phyloP scores from a whole-genome alignment of 2,888 invertebrate genomes.

The Xestia c-nigrum region DNA sequence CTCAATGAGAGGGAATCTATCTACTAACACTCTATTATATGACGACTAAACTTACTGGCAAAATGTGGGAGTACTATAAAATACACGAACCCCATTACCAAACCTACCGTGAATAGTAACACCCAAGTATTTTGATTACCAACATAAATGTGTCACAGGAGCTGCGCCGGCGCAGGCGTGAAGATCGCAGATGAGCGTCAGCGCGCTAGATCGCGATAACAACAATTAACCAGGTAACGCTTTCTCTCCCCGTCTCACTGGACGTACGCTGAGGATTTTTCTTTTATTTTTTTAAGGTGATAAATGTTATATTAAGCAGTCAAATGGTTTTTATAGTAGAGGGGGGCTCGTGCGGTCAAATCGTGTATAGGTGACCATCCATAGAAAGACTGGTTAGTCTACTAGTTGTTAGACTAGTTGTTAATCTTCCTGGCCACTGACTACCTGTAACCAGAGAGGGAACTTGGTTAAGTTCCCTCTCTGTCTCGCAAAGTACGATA shows the following conservation, averaged over 20 bases:
- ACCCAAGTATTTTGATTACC: conserved; percentile 49
- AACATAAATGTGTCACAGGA: conserved; percentile 67
- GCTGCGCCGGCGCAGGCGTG: conserved; percentile 72
- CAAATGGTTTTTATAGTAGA: neutral
- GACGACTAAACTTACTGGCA: neutral
- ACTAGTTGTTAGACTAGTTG: too few relatives aligned
- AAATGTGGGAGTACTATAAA: neutral
- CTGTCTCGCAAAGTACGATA: neutral
- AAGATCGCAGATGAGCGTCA: conserved; percentile 76
- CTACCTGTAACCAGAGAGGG: too few relatives aligned
- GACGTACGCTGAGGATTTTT: conserved; percentile 34
- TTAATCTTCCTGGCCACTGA: too few relatives aligned
- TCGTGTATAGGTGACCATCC: neutral
- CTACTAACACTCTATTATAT: too few relatives aligned
- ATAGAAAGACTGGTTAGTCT: neutral
- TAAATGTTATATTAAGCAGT: conserved; percentile 2
- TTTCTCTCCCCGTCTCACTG: conserved; percentile 76
- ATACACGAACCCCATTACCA: conserved; percentile 1
- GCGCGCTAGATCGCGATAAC: conserved; percentile 74
- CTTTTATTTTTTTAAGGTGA: conserved; percentile 42
- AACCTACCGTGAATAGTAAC: conserved; percentile 32
- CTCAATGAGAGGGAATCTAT: too few relatives aligned
- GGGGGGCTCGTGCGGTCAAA: neutral
- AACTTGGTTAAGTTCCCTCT: neutral
- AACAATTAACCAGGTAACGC: conserved; percentile 87